Evolutionary conservation across 2,888 invertebrate species (phyloP), one percentile per base, ranked within the genome.

Genomic region (Sabatieria punctata): DNA sequence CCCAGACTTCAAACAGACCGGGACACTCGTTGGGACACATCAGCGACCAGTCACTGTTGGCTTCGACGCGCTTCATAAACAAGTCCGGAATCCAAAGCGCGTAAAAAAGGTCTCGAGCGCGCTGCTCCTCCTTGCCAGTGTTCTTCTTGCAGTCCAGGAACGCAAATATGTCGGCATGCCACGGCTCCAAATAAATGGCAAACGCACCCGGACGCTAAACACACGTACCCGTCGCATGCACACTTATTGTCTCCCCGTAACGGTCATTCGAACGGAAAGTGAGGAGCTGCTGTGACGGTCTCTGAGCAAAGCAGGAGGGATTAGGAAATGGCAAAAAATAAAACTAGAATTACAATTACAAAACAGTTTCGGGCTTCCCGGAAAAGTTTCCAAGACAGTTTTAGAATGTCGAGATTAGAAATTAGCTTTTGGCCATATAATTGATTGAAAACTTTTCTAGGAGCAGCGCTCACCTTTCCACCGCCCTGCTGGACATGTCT

Each of bases 401-500:
- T n/a, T n/a, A n/a, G n/a, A n/a, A n/a, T n/a, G n/a, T n/a, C n/a
- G n/a, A n/a, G n/a, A n/a, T n/a, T n/a, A n/a, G n/a, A n/a, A n/a
- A n/a, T n/a, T n/a, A n/a, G n/a, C n/a, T n/a, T n/a, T n/a, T n/a
- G n/a, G n/a, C n/a, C n/a, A n/a, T n/a, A n/a, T n/a, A n/a, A n/a
- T n/a, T n/a, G n/a, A n/a, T n/a, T n/a, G n/a, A n/a, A n/a, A n/a
- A n/a, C n/a, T n/a, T n/a, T n/a, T n/a, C n/a, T n/a, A n/a, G n/a
- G n/a, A n/a, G n/a, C n/a, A n/a, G n/a, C n/a, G n/a, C n/a, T n/a
- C n/a, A n/a, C 70, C 61, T 93, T 93, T 63, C 91, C 91, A 41
- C 93, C 93, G 22, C 93, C 91, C 71, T 97, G 95, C 67, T 93
- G 91, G 1, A 95, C 91, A 70, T 93, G 95, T 49, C 86, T 75